Base-by-base conservation (phyloP, 2,113 vertebrate genomes). In the Bubalus kerabau region DNA sequence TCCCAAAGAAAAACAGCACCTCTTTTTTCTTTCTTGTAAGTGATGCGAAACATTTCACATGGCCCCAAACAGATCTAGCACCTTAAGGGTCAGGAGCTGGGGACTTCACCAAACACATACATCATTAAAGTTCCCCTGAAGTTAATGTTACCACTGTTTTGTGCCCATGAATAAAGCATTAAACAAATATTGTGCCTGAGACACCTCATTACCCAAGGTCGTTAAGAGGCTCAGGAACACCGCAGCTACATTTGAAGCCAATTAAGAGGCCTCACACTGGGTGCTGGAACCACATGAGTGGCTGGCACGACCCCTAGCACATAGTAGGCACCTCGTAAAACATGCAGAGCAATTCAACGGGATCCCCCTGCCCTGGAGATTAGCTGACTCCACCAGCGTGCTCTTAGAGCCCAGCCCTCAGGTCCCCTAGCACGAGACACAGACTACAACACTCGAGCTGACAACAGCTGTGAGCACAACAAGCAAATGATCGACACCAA, bases 61-160 rank as follows among this genome's bases (percentile, higher is more conserved):
- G 57, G 92, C 67, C 80, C 56, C 85, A 81, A 86, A 87, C 90
- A 96, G 91, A 94, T 76, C 84, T 84, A 50, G 91, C 93, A 96
- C 97, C 88, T 97, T 97, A 15, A 60, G 88, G 96, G 97, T 96
- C 97, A 82, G 80, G 87, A 83, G 90, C 96, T 64, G 87, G 59
- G 87, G 89, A 86, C 67, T 64, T 85, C 87, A 60, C 83, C 57
- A 83, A 89, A 92, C 97, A 97, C 85, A 92, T 6, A 78, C 96
- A 87, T 95, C 96, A 76, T 96, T 87, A 96, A 62, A 43, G 85
- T 60, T 48, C 52, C 83, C 62, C 84, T 87, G 88, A 90, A 87
- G 83, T 90, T 48, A 83, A 78, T 12, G 15, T 71, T 6, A 32
- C 95, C 91, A 43, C 91, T 59, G 26, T 15, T 78, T 21, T 24